Evolutionary conservation across 2,113 vertebrate species (phyloP), one percentile per base, ranked within the genome.

Genomic region (Progne subis): DNA sequence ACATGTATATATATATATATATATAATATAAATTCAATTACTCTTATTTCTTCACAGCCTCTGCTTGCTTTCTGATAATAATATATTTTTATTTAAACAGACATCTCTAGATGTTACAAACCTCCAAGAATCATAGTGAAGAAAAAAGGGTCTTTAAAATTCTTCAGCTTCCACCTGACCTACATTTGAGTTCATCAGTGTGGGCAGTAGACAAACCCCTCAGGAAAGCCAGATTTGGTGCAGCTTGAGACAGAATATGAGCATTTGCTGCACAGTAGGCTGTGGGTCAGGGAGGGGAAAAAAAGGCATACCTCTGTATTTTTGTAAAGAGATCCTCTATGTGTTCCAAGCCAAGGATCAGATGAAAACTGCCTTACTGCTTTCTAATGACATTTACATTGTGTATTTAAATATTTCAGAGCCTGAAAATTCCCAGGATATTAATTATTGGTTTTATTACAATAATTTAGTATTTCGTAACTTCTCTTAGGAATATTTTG

Each of bases 151-250:
- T 85, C 76, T 95, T 96, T 74, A 68, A 87, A 93, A 95, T 78
- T 87, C 67, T 84, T 72, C 37, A 44, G 65, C 31, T 94, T 93
- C 90, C 74, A 93, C 85, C 8, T 93, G 77, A 96, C 91, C 92
- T 95, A 82, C 53, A 95, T 96, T 86, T 10, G 7, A 93, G 32
- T 79, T 91, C 47, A 37, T 95, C 47, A 79, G 34, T 15, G 24
- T 23, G 60, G 74, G 56, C 69, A 96, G 86, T 5, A 82, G 85
- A 79, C 14, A 77, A 88, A 71, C 71, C 80, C 71, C 80, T 75
- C 52, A 92, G 88, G 72, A 97, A 93, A 70, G 49, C 29, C 60
- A 65, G 55, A 76, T 86, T 92, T 74, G 64, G 52, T 78, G 39
- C n/a, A 82, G 53, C 37, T 53, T 85, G 60, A 70, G 90, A 83